phyloP scores from a whole-genome alignment of 2,113 vertebrate genomes.

The Ginglymostoma cirratum region DNA sequence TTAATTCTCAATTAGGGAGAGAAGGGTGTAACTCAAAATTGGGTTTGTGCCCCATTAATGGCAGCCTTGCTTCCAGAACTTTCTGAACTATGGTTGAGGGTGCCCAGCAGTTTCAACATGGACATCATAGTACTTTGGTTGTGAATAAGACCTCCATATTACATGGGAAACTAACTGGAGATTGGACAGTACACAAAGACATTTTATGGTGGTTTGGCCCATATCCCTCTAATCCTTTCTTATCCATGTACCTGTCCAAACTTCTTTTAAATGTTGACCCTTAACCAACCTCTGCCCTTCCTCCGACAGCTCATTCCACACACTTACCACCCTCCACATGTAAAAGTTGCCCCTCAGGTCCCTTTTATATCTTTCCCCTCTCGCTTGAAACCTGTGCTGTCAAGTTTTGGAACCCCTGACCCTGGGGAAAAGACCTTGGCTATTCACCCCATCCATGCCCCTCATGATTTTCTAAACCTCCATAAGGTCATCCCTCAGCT shows the following conservation, averaged over 20 bases:
- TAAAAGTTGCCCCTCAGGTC: not conserved
- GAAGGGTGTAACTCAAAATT: not conserved
- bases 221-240: too few species aligned
- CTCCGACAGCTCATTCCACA: not conserved
- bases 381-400: too few species aligned
- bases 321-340: not conserved
- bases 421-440: too few species aligned
- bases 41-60: not conserved
- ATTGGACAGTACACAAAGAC: not conserved
- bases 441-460: too few species aligned
- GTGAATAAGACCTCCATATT: not conserved
- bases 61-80: not conserved
- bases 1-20: not conserved
- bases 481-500: too few species aligned
- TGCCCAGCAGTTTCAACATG: not conserved
- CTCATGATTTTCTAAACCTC: too few species aligned
- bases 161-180: not conserved
- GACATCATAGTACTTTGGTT: not conserved
- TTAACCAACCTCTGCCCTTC: not conserved
- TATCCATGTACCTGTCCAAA: too few species aligned
- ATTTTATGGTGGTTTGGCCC: not conserved
- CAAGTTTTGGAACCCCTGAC: too few species aligned
- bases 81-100: not conserved
- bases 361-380: too few species aligned
- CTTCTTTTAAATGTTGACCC: too few species aligned